Evolutionary conservation across 2,113 vertebrate genomes (phyloP), one percentile per base, ranked within the genome.

Genomic region (Corydoras sp.): DNA sequence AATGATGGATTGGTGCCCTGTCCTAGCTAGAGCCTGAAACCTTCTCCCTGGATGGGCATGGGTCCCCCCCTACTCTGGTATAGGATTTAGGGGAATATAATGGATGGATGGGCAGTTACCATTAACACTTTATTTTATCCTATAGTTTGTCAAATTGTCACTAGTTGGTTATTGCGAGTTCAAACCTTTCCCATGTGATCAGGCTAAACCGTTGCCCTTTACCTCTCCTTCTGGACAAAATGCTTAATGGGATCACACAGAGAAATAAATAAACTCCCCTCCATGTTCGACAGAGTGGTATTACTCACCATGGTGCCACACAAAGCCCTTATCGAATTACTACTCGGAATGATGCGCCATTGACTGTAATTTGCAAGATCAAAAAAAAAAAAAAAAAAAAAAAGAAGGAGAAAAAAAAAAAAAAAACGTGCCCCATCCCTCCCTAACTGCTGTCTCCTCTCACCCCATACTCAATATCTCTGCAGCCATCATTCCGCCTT

Each of bases 321-420:
- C 73, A 78, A 62, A 74, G 53, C 76, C 81, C 71, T 62, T 86
- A 86, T 84, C 84, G 83, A 86, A 82, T 83, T 80, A 81, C 72
- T 81, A 82, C 86, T 78, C 76, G 79, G 78, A 76, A 85, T 83
- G 86, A 85, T 83, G 83, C 82, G 83, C 81, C 81, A 77, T 80
- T 85, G 76, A 83, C 83, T 74, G 77, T 86, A 85, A 88, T 89
- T 88, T 86, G 85, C 86, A 80, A 84, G 84, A 82, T 79, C 82
- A 83, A 88, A 87, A 87, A 86, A 84, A 83, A 82, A 79, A 86
- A 84, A 83, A 72, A 80, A 84, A 83, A 82, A 79, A 82, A 84
- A 88, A 87, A 87, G 85, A 84, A 83, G 72, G 80, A 84, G 83
- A 82, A 79, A 82, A 84, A 88, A 87, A 87, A 85, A 84, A 83